Conservation (phyloP, 2,797 vertebrate genomes). For the Tarsius wallacei region DNA sequence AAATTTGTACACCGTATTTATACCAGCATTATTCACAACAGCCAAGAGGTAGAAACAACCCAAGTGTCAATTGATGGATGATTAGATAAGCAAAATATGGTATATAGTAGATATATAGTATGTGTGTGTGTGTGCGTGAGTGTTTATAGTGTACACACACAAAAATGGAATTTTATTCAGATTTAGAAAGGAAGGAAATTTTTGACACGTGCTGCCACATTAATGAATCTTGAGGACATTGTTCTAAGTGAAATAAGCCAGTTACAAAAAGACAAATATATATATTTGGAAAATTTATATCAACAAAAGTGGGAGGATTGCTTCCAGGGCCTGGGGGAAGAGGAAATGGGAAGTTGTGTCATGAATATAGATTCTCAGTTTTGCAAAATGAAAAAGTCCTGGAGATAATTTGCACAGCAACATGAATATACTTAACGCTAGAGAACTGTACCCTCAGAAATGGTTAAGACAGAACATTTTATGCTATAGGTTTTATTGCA, state of each 20-base stretch:
- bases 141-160: accelerated
- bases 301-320: background rate
- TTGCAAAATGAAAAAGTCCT: background rate
- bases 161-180: background rate
- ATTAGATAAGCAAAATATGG: background rate
- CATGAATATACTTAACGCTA: background rate
- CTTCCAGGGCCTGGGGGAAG: background rate
- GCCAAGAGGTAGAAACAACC: background rate
- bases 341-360: background rate
- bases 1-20: background rate
- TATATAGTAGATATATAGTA: no score
- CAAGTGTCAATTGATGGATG: background rate
- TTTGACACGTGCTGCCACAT: background rate
- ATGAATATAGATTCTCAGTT: background rate
- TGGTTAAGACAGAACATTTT: background rate
- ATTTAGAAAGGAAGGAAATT: background rate
- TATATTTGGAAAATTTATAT: background rate
- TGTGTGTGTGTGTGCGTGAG: background rate
- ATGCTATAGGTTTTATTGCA: background rate
- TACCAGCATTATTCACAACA: background rate
- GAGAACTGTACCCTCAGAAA: background rate
- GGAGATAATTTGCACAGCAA: background rate
- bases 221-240: background rate
- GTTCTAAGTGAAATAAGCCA: slow-evolving; percentile 2
- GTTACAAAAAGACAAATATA: background rate